These are phyloP conservation scores for Piaya cayana DNA, from an alignment of 2,113 vertebrate species.

Conservation along the genomic window DNA sequence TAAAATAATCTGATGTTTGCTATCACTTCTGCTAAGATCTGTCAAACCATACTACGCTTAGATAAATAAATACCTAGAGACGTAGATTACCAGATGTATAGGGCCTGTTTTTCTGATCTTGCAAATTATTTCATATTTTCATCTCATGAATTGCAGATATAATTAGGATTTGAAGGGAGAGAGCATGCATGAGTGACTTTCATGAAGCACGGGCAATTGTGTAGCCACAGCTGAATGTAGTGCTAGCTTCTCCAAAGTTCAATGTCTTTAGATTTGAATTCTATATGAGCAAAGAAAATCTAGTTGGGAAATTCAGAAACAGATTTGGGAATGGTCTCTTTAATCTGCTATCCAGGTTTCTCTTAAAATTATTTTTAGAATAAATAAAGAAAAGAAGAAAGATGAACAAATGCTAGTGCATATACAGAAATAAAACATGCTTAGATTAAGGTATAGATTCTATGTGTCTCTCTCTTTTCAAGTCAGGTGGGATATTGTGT, in stretches of 20 bases:
- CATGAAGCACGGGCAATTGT: neutral
- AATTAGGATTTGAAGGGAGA: neutral
- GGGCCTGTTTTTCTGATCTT: neutral
- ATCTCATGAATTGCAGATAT: neutral
- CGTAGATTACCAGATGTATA: fast-evolving
- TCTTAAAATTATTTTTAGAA: neutral
- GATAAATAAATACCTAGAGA: neutral
- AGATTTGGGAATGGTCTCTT: neutral
- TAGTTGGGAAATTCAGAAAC: neutral
- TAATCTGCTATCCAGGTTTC: neutral
- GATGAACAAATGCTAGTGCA: neutral
- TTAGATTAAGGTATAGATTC: neutral
- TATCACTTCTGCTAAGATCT: neutral
- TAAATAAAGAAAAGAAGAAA: neutral
- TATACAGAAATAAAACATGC: neutral
- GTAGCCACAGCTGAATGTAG: neutral
- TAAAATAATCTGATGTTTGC: neutral
- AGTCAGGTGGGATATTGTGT: neutral
- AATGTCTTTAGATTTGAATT: neutral
- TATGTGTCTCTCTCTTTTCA: neutral
- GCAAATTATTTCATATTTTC: neutral
- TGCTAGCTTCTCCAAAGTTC: neutral
- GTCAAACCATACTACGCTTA: neutral
- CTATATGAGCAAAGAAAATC: neutral
- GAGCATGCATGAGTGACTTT: neutral